Evolutionary conservation across 2,888 invertebrate species (phyloP).

Genomic region (Trichogramma dendrolimi): DNA sequence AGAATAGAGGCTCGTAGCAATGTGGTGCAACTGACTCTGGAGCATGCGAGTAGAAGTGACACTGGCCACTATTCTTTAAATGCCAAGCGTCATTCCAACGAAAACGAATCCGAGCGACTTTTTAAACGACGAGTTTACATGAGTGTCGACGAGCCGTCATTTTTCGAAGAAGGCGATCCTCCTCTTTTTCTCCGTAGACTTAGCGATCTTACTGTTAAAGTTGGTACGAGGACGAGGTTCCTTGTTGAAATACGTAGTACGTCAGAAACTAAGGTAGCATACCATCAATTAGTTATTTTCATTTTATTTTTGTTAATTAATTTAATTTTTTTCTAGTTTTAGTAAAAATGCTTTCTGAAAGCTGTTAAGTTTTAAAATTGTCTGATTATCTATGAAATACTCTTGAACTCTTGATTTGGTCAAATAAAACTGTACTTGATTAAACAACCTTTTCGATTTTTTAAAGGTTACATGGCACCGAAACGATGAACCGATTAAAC

Average conservation of each 20-base stretch:
- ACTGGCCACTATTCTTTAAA: conserved; percentile 61
- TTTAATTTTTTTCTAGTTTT: too few species aligned
- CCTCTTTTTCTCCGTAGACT: conserved; percentile 81
- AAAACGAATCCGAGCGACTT: conserved; percentile 33
- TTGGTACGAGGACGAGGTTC: conserved; percentile 81
- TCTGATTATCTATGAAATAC: neutral
- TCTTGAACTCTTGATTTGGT: too few species aligned
- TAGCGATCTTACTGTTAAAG: conserved; percentile 82
- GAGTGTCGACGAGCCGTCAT: conserved; percentile 42
- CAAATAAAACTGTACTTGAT: neutral
- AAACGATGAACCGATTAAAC: conserved; percentile 72
- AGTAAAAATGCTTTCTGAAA: too few species aligned
- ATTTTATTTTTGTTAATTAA: too few species aligned
- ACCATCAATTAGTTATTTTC: too few species aligned
- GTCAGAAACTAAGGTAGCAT: conserved; percentile 68
- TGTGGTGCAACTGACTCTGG: conserved; percentile 59
- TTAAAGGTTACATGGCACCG: conserved; percentile 80
- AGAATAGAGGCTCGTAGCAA: conserved; percentile 60
- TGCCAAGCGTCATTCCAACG: conserved; percentile 61
- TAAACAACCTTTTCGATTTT: conserved; percentile 2
- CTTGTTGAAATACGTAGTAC: conserved; percentile 79
- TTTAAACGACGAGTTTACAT: conserved; percentile 41
- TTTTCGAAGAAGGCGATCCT: conserved; percentile 61
- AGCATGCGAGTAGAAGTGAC: conserved; percentile 49
- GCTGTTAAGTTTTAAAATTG: neutral